Conservation (phyloP, 64 coral and sea anemone genomes). For the Anthopleura sola region DNA sequence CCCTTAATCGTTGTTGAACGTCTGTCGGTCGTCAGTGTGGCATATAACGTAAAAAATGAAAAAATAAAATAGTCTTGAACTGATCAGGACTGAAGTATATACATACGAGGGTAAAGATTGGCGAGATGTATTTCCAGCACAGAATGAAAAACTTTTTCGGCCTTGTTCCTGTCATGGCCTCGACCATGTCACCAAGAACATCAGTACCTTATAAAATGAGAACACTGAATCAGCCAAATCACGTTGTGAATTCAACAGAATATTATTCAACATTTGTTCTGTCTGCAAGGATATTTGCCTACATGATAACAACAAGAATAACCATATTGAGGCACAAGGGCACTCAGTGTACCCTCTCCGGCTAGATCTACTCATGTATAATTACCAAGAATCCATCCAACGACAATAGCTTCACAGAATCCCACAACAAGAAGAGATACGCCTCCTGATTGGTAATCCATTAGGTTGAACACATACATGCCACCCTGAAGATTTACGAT, state of each 20-base stretch:
- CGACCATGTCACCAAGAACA: constrained; percentile 67
- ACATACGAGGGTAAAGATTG: constrained; percentile 60
- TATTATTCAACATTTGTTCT: too few relatives aligned
- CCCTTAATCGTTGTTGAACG: too few relatives aligned
- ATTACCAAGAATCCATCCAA: constrained; percentile 79
- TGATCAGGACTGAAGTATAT: too few relatives aligned
- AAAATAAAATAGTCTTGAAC: too few relatives aligned
- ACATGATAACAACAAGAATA: too few relatives aligned
- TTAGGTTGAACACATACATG: constrained; percentile 86
- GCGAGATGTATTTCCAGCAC: constrained; percentile 88
- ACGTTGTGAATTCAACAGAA: neutral
- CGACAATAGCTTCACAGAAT: constrained; percentile 83
- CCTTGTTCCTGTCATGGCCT: constrained; percentile 76
- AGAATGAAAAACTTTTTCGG: constrained; percentile 77
- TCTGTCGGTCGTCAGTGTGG: too few relatives aligned
- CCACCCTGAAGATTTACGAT: constrained; percentile 39
- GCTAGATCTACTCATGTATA: too few relatives aligned
- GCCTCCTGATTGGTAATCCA: constrained; percentile 71
- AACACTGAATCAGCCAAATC: too few relatives aligned
- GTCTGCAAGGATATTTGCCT: too few relatives aligned
- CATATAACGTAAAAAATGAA: too few relatives aligned
- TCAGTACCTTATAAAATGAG: constrained; percentile 42
- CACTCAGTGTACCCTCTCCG: too few relatives aligned
- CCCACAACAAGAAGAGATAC: constrained; percentile 79
- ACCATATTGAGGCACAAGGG: too few relatives aligned